phyloP scores from a whole-genome alignment of 2,113 vertebrate species.

The Ploceus nigricollis region DNA sequence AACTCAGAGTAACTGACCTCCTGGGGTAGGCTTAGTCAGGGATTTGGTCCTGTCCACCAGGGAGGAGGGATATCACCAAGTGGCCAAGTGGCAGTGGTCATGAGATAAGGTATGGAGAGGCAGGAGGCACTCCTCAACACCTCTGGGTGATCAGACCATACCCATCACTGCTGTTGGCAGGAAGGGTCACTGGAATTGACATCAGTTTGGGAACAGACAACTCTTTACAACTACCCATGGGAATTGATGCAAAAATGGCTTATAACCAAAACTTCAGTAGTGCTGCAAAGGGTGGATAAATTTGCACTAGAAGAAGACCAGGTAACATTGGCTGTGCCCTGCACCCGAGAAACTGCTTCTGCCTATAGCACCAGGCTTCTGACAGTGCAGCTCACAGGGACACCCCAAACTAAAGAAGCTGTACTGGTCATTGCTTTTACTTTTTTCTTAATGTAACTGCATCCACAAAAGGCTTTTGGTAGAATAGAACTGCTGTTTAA shows the following conservation, averaged over 20 bases:
- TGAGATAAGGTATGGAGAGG: neutral
- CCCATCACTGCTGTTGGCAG: neutral
- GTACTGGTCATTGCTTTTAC: neutral
- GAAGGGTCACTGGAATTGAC: neutral
- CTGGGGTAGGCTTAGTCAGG: neutral
- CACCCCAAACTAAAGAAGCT: neutral
- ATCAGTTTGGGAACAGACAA: neutral
- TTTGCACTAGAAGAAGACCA: neutral
- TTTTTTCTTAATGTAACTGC: neutral
- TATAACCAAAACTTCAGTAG: neutral
- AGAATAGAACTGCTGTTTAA: neutral
- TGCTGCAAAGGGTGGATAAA: neutral
- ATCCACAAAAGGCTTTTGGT: constrained; percentile 5
- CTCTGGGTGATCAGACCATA: neutral
- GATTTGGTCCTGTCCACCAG: neutral
- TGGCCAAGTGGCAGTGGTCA: fast-evolving
- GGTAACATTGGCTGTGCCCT: neutral
- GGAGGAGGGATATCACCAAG: neutral
- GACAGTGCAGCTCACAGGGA: neutral
- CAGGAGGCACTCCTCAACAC: neutral
- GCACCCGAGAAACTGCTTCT: neutral
- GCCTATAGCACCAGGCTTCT: neutral
- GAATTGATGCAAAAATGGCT: neutral
- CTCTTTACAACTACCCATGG: neutral
- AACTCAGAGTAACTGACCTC: neutral